Evolutionary conservation across 2,888 invertebrate genomes (phyloP), one percentile per base, ranked within the genome.

Genomic region (Dioctria linearis): DNA sequence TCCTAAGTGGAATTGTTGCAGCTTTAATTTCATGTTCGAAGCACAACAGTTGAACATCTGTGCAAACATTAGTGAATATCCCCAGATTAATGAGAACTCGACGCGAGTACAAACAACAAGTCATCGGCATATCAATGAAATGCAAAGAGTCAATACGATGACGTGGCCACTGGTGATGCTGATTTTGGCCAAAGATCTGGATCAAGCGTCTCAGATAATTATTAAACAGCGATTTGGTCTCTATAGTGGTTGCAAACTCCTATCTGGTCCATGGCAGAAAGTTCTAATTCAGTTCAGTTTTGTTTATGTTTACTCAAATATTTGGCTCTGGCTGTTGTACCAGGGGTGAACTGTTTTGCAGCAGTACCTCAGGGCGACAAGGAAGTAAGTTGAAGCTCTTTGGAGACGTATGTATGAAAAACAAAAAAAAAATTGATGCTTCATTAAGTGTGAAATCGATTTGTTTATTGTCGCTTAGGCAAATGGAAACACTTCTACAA

Each of bases 31-130:
- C 65, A 25, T 25, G 75, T 75, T 76, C 80, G 61, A 75, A 76
- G 59, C 65, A 42, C 59, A 80, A 80, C 80, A 80, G 42, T 49
- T 40, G 67, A 78, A 71, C 78, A 80, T 80, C 80, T 80, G 80
- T 71, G 71, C 78, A 80, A 80, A 80, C 80, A 76, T 78, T 43
- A 57, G 65, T 46, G n/a, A 57, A 57, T 78, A 80, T 61, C 61
- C 54, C 71, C 51, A 69, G 78, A 80, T 80, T 78, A 80, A 80
- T 80, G 78, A 80, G 78, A 80, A 78, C 67, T 78, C 65, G 69
- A 43, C 40, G 63, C 71, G 51, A 25, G 25, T 39, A 71, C 63
- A 80, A 78, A 80, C 80, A 80, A 61, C 59, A 25, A 13, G 43
- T 25, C 54, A 51, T 46, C 25, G 25, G 25, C 25, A 25, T 54